Percentiles rank a stretch among this genome's conserved stretches.
Conservation (phyloP, 2,888 invertebrate genomes). For the Eupithecia insigniata region DNA sequence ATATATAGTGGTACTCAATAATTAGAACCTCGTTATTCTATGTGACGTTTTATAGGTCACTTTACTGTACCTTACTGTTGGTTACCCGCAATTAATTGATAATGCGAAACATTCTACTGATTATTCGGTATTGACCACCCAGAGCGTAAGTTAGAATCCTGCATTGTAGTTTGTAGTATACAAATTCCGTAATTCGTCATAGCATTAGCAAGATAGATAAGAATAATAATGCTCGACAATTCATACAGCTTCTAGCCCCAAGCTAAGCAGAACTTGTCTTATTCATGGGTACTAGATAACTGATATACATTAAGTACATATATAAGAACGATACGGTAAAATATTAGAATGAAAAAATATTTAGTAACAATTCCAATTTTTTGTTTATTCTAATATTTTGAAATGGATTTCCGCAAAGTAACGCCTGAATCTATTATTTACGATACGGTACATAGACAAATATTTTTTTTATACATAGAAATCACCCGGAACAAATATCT, state of each 20-base stretch:
- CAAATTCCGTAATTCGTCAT: slow-evolving; percentile 13
- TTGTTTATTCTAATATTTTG: too few relatives aligned
- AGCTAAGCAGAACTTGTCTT: not conserved
- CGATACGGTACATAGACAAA: too few relatives aligned
- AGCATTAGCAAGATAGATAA: not conserved
- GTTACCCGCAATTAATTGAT: slow-evolving; percentile 2
- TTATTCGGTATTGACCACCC: slow-evolving; percentile 5
- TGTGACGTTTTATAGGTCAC: not conserved
- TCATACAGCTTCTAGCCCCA: not conserved
- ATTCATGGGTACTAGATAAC: not conserved
- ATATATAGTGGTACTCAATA: too few relatives aligned
- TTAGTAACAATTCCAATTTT: too few relatives aligned
- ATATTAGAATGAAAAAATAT: too few relatives aligned
- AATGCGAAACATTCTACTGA: slow-evolving; percentile 13
- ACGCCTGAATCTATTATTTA: too few relatives aligned
- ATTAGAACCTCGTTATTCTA: not conserved
- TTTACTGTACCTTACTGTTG: slow-evolving; percentile 1
- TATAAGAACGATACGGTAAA: too few relatives aligned
- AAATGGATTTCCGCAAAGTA: too few relatives aligned
- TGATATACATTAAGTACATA: not conserved
- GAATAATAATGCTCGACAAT: not conserved
- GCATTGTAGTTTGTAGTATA: not conserved
- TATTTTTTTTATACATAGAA: too few relatives aligned
- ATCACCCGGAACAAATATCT: too few relatives aligned
- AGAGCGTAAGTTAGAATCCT: not conserved